Conservation (phyloP, 2,113 vertebrate genomes). For the Sclerurus mexicanus region DNA sequence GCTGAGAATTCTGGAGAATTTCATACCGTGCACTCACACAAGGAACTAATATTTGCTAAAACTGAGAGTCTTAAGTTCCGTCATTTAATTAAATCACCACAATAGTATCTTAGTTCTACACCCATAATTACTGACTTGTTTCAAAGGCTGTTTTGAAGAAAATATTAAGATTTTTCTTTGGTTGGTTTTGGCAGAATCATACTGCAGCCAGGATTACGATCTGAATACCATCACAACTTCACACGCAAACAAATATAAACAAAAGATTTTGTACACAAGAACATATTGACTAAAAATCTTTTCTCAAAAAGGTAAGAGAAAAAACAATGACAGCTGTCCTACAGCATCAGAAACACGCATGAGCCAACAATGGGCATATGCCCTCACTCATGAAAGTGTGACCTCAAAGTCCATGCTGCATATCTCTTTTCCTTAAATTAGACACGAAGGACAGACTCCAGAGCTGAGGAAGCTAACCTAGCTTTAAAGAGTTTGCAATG, state of each 20-base stretch:
- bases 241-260: neutral
- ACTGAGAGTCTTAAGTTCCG: neutral
- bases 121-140: neutral
- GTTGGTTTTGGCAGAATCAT: neutral
- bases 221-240: neutral
- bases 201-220: neutral
- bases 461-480: neutral
- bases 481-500: neutral
- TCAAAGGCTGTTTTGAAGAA: neutral
- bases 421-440: conserved; percentile 1
- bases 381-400: neutral
- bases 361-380: neutral
- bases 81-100: neutral
- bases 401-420: neutral
- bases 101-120: neutral
- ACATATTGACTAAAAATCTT: neutral
- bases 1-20: conserved; percentile 8
- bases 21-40: neutral
- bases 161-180: neutral
- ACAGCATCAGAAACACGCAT: neutral
- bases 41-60: neutral
- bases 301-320: neutral
- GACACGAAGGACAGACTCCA: neutral
- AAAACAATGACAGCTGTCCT: neutral
- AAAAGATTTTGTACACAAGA: neutral